Evolutionary conservation across 2,113 vertebrate species (phyloP), one percentile per base, ranked within the genome.

Genomic region (Xiphophorus couchianus): DNA sequence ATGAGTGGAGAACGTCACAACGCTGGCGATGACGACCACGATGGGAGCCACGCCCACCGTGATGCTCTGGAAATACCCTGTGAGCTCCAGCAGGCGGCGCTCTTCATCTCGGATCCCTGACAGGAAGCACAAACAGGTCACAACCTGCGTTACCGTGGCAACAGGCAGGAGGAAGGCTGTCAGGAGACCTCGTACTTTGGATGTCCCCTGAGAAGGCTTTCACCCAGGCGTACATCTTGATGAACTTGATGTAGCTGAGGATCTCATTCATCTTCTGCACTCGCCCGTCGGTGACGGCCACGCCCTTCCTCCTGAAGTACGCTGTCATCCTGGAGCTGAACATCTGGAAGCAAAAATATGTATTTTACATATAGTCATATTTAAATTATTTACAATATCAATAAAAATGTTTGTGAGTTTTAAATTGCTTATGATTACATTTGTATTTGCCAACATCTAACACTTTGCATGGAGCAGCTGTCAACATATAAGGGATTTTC

Each of bases 191-290:
- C 96, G 93, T 93, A 98, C 97, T 94, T 88, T 94, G 95, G 64
- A 98, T 92, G 1, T 93, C 95, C 75, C 96, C 95, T 61, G 96
- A 97, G 93, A 98, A 97, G 0, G 97, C 96, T 89, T 98, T 97
- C 76, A 97, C 95, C 97, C 97, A 98, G 78, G 97, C 97, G 71
- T 96, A 97, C 97, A 98, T 98, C 94, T 98, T 98, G 90, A 98
- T 97, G 87, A 97, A 97, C 87, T 97, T 98, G 92, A 98, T 97
- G 84, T 96, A 96, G 81, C 94, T 97, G 61, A 98, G 94, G 79
- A 98, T 96, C 95, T 98, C 97, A 28, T 96, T 98, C 97, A 98
- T 98, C 88, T 97, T 98, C 73, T 97, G 97, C 42, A 98, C 97
- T n/a, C 97, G 96, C 42, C 95, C 91, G 76, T 98, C 97, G 1